phyloP scores from a whole-genome alignment of 2,888 invertebrate species.

The Operophtera brumata region DNA sequence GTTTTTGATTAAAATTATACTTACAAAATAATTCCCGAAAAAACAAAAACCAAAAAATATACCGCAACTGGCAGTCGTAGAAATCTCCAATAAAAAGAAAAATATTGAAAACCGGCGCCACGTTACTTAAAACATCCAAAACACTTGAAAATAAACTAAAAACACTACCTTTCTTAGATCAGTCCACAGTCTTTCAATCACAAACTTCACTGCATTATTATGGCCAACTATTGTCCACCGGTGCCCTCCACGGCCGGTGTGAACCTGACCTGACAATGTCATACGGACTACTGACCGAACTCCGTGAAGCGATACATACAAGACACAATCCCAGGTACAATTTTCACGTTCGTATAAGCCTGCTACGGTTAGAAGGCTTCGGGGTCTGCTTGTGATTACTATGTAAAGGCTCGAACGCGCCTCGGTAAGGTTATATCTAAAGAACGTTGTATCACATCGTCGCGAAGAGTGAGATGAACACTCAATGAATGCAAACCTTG shows the following conservation, averaged over 20 bases:
- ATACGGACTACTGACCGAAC: constrained; percentile 69
- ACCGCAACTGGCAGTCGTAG: constrained; percentile 22
- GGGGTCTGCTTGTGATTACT: constrained; percentile 22
- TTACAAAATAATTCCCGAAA: not conserved
- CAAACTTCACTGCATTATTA: constrained; percentile 61
- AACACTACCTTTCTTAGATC: constrained; percentile 58
- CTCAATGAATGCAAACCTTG: constrained; percentile 52
- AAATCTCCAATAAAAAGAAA: constrained; percentile 21
- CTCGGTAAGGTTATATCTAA: constrained; percentile 31
- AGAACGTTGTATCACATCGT: constrained; percentile 62
- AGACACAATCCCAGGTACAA: constrained; percentile 60
- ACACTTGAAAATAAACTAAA: constrained; percentile 24
- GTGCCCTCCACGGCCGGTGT: constrained; percentile 30
- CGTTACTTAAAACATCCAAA: constrained; percentile 5
- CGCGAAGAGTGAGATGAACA: constrained; percentile 64
- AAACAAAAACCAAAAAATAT: constrained; percentile 21
- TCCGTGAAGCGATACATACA: constrained; percentile 49
- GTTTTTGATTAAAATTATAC: too few species aligned
- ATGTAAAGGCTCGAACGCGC: constrained; percentile 20
- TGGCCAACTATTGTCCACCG: constrained; percentile 32
- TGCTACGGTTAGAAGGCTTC: constrained; percentile 41
- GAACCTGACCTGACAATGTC: constrained; percentile 47
- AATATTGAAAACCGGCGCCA: constrained; percentile 29
- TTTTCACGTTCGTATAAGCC: constrained; percentile 64
- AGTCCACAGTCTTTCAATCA: constrained; percentile 53